Conservation (phyloP, 2,888 invertebrate species). For the Stenodema calcarata region DNA sequence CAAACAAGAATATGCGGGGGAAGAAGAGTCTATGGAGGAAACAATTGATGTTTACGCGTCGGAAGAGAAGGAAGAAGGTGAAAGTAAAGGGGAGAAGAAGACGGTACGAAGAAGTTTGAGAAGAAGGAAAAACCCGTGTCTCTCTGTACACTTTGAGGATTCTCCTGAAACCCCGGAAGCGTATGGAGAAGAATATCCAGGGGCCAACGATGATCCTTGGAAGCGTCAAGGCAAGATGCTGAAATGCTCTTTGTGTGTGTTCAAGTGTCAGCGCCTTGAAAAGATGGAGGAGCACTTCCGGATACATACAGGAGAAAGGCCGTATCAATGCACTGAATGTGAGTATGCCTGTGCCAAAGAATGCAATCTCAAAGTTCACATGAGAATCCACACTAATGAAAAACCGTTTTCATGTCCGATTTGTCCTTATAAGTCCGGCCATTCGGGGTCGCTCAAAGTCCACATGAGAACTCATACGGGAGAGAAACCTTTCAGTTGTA, state of each 20-base stretch:
- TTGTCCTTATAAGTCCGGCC: not conserved
- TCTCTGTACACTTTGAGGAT: not conserved
- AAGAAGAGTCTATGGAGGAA: not conserved
- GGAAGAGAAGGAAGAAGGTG: not conserved
- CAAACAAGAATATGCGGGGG: not conserved
- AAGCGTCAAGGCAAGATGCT: not conserved
- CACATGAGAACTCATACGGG: slow-evolving; percentile 27
- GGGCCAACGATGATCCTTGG: not conserved
- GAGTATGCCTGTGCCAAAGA: slow-evolving; percentile 30
- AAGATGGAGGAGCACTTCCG: slow-evolving; percentile 17
- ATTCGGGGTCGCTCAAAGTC: slow-evolving; percentile 5
- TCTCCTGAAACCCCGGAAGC: not conserved
- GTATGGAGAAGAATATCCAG: not conserved
- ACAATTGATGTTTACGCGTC: not conserved
- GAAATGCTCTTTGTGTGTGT: not conserved
- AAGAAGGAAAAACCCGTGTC: not conserved
- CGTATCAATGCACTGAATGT: slow-evolving; percentile 21
- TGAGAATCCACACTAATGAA: slow-evolving; percentile 26
- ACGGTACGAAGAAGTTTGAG: not conserved
- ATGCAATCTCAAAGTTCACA: slow-evolving; percentile 16
- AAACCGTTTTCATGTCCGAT: slow-evolving; percentile 2
- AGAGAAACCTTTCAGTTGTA: slow-evolving; percentile 23
- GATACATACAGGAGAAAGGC: slow-evolving; percentile 20
- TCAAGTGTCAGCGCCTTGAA: slow-evolving; percentile 15
- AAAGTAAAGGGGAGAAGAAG: not conserved